Percentiles rank a stretch among this genome's conserved stretches.
phyloP scores from a whole-genome alignment of 2,797 vertebrate genomes.

The Coranthus polyacanthus region DNA sequence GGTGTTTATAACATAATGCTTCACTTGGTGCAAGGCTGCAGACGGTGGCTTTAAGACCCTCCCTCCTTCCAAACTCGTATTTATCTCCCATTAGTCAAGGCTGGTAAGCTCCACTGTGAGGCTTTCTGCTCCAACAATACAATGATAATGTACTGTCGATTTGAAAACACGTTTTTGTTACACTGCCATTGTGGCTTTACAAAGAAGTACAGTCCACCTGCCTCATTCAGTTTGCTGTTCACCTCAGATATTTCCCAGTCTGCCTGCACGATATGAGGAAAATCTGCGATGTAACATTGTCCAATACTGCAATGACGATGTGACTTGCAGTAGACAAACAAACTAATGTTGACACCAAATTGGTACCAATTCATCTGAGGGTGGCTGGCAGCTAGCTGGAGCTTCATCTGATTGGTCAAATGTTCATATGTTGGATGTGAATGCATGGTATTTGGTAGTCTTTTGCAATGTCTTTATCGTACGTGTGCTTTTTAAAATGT shows the following conservation, averaged over 20 bases:
- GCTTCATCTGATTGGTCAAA: too few relatives aligned
- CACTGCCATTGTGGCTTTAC: constrained; percentile 15
- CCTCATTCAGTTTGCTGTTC: constrained; percentile 11
- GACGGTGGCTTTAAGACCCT: constrained; percentile 29
- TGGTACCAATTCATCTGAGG: too few relatives aligned
- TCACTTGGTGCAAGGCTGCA: constrained; percentile 5
- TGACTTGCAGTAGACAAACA: too few relatives aligned
- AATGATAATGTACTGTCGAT: constrained; percentile 46
- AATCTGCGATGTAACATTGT: background rate
- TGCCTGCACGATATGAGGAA: background rate
- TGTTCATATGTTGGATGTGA: too few relatives aligned
- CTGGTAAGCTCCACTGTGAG: constrained; percentile 44
- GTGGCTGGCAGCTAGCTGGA: too few relatives aligned
- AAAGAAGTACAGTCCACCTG: background rate
- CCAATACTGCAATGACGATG: too few relatives aligned
- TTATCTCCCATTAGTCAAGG: constrained; percentile 71
- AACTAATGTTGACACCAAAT: too few relatives aligned
- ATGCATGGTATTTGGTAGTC: too few relatives aligned
- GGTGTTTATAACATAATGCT: constrained; percentile 1
- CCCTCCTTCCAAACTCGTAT: constrained; percentile 46
- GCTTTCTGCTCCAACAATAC: constrained; percentile 60
- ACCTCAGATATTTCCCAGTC: constrained; percentile 7
- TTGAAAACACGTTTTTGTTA: constrained; percentile 48
- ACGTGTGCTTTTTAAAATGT: too few relatives aligned
- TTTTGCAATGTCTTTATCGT: too few relatives aligned